Conservation (phyloP, 2,113 vertebrate genomes). For the Coreoperca whiteheadi region DNA sequence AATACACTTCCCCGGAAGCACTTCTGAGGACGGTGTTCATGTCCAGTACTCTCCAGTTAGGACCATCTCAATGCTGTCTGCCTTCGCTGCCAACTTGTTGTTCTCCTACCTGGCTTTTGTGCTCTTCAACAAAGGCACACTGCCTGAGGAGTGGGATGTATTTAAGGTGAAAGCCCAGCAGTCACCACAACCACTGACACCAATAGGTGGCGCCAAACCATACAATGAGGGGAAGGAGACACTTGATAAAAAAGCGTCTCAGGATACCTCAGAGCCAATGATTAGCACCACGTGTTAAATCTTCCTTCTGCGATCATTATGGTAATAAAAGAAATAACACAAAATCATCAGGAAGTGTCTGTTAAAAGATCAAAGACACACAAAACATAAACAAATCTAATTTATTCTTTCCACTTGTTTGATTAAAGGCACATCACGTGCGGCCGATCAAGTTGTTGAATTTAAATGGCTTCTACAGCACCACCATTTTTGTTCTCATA, state of each 20-base stretch:
- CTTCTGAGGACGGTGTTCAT: constrained; percentile 59
- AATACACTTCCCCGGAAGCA: constrained; percentile 79
- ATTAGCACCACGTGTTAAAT: too few relatives aligned
- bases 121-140: constrained; percentile 75
- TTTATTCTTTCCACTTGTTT: too few relatives aligned
- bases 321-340: not conserved
- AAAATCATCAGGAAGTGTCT: too few relatives aligned
- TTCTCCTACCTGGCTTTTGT: constrained; percentile 68
- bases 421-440: constrained; percentile 60
- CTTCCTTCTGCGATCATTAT: too few relatives aligned
- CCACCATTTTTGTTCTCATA: too few relatives aligned
- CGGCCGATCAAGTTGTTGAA: too few relatives aligned
- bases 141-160: constrained; percentile 77
- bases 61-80: constrained; percentile 76
- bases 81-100: constrained; percentile 47
- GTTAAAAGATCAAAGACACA: too few relatives aligned
- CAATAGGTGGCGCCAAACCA: not conserved
- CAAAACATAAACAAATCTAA: too few relatives aligned
- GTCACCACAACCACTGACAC: not conserved
- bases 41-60: constrained; percentile 81
- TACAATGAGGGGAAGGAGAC: not conserved
- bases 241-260: too few relatives aligned
- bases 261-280: too few relatives aligned
- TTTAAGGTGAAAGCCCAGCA: constrained; percentile 49
- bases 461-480: too few relatives aligned